These are phyloP conservation scores for Aurelia sp. DNA, from an alignment of 30 jellyfish, hydroid and myxozoan species.

Conservation along the genomic window DNA sequence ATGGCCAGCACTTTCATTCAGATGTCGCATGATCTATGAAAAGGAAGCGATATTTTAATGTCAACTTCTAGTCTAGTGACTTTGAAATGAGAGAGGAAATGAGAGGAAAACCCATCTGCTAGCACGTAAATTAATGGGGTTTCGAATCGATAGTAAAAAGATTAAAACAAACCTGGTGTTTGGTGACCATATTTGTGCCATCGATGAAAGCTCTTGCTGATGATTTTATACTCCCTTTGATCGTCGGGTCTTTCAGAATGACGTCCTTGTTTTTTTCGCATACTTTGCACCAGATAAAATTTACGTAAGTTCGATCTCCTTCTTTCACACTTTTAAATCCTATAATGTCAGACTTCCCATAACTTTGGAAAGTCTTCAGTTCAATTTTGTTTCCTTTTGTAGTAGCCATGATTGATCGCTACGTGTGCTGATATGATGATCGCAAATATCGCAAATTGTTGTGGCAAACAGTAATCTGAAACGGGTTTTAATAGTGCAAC, in stretches of 20 bases:
- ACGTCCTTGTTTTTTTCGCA: slow-evolving; percentile 17
- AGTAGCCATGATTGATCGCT: too few species aligned
- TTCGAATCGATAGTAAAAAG: background rate
- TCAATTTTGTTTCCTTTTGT: slow-evolving; percentile 30
- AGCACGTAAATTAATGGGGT: background rate
- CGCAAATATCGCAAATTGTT: too few species aligned
- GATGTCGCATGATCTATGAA: slow-evolving; percentile 17
- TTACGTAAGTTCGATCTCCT: background rate
- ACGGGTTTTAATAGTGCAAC: too few species aligned
- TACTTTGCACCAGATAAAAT: slow-evolving; percentile 48
- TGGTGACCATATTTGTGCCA: slow-evolving; percentile 39
- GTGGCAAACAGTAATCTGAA: too few species aligned
- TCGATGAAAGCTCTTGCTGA: slow-evolving; percentile 21
- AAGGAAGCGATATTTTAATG: background rate
- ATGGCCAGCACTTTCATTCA: slow-evolving; percentile 10
- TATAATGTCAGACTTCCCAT: slow-evolving; percentile 3
- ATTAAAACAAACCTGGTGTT: slow-evolving; percentile 9
- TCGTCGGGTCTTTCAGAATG: slow-evolving; percentile 13
- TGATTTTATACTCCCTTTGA: background rate
- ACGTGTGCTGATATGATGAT: too few species aligned
- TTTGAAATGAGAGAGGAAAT: slow-evolving; percentile 3
- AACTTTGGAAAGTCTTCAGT: slow-evolving; percentile 22
- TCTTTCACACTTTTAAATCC: slow-evolving; percentile 2
- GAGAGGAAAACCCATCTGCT: background rate
- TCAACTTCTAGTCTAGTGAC: background rate